Evolutionary conservation across 2,113 vertebrate genomes (phyloP).

Genomic region (Aviceda subcristata): DNA sequence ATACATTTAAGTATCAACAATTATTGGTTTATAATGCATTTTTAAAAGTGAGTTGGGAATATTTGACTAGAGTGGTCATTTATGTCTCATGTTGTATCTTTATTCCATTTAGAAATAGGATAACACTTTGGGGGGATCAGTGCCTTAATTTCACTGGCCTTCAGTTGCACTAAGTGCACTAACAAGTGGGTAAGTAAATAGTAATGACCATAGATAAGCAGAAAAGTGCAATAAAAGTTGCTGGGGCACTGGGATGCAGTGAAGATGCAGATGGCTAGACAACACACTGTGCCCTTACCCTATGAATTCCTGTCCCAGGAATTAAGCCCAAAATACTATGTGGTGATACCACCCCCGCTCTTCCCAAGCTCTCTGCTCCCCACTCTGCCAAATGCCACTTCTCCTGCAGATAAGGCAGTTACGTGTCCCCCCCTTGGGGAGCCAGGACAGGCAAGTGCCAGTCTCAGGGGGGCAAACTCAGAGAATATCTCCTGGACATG

Average conservation of each 20-base stretch:
- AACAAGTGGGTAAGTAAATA: background rate
- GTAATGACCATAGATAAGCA: background rate
- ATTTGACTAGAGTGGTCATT: background rate
- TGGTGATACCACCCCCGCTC: rapidly evolving
- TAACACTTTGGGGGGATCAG: background rate
- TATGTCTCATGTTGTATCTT: background rate
- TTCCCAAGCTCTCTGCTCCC: background rate
- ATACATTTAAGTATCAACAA: background rate
- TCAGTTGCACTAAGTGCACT: too few relatives aligned
- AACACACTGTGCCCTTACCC: background rate
- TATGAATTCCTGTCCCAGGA: background rate
- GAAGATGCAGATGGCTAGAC: background rate
- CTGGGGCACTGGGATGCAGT: background rate
- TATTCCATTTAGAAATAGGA: background rate
- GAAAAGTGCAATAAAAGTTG: background rate
- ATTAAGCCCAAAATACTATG: background rate
- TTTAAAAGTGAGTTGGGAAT: background rate
- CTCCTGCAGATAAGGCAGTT: background rate
- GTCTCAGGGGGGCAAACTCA: background rate
- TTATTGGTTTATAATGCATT: background rate
- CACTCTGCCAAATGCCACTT: background rate
- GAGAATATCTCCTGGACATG: background rate
- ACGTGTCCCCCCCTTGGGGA: rapidly evolving
- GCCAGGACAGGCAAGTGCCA: background rate
- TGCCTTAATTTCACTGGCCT: background rate